phyloP scores from a whole-genome alignment of 2,113 vertebrate species.

The Spermophilus dauricus region DNA sequence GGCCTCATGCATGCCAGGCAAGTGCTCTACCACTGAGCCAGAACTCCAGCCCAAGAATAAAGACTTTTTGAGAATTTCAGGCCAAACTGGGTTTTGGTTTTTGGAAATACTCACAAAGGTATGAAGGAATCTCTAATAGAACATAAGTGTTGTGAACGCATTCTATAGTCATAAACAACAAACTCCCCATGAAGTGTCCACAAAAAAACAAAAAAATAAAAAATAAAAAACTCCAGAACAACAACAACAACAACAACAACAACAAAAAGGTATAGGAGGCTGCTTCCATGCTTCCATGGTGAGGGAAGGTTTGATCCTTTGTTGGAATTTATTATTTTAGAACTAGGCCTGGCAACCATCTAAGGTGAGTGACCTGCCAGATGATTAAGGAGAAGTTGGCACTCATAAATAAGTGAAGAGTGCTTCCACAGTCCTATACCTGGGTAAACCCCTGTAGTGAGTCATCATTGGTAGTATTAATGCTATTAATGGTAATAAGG shows the following conservation, averaged over 20 bases:
- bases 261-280: not conserved
- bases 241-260: too few relatives aligned
- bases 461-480: not conserved
- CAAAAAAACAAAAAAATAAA: not conserved
- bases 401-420: not conserved
- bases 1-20: too few relatives aligned
- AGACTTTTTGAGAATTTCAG: not conserved
- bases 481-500: not conserved
- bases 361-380: not conserved
- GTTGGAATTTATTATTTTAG: constrained; percentile 23
- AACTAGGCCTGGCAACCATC: not conserved
- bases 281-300: not conserved
- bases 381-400: not conserved
- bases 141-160: not conserved
- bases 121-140: not conserved
- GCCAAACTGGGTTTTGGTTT: not conserved
- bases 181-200: not conserved
- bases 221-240: too few relatives aligned
- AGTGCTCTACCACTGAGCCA: too few relatives aligned
- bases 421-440: not conserved
- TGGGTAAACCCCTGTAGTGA: not conserved
- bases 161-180: not conserved
- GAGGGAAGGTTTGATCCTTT: not conserved
- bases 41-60: too few relatives aligned
- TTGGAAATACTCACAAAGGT: not conserved